These are phyloP conservation scores for Trachelus troglodyta DNA, from an alignment of 2,888 invertebrate species.

Conservation along the genomic window DNA sequence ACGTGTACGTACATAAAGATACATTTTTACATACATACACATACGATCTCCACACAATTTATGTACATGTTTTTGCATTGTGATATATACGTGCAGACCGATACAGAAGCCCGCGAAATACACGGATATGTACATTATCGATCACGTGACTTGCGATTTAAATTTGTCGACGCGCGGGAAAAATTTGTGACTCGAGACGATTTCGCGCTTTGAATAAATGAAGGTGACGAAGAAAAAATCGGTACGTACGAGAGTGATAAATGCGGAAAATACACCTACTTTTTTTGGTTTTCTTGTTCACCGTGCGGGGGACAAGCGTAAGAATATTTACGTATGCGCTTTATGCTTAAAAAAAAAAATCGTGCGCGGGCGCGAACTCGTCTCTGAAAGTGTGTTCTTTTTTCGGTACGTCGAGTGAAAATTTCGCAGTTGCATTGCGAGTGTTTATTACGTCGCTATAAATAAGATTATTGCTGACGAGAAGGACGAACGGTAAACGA, in stretches of 20 bases:
- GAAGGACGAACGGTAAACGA: conserved; percentile 31
- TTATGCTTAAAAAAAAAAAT: neutral
- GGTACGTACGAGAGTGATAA: neutral
- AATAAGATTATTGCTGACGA: conserved; percentile 4
- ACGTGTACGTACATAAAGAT: neutral
- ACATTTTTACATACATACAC: neutral
- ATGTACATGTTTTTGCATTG: neutral
- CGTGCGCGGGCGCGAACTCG: neutral
- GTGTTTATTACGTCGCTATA: neutral
- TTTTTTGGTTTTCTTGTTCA: neutral
- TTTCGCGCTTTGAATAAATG: neutral
- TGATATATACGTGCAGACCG: neutral
- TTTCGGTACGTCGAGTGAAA: neutral
- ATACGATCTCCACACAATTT: neutral
- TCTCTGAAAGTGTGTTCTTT: neutral
- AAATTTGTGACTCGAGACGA: neutral
- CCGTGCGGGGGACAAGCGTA: neutral
- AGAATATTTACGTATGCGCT: neutral
- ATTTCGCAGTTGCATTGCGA: neutral
- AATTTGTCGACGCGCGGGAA: neutral
- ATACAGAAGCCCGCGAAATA: neutral
- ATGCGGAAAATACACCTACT: neutral
- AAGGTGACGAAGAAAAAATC: neutral
- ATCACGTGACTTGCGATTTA: neutral
- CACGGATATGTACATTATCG: neutral